Conservation (phyloP, 2,888 invertebrate genomes). For the Drosophila kambysellisi region DNA sequence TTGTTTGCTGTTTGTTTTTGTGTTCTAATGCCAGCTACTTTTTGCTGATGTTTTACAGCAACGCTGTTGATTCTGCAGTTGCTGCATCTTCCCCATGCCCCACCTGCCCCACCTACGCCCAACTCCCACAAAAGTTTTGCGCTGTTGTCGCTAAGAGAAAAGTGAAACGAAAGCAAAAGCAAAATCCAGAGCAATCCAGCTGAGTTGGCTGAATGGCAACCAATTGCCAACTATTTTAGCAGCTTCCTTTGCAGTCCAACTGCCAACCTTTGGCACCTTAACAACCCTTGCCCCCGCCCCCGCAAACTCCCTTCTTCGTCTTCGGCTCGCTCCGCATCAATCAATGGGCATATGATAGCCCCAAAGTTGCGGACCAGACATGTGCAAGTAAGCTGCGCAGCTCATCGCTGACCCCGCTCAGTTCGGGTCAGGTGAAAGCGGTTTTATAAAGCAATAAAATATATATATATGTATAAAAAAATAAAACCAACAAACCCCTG, state of each 20-base stretch:
- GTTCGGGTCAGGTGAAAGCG: constrained; percentile 54
- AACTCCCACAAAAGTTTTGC: constrained; percentile 50
- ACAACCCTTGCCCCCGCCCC: background rate
- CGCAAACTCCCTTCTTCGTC: background rate
- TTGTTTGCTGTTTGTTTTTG: constrained; percentile 30
- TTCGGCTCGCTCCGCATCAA: constrained; percentile 44
- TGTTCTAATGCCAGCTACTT: constrained; percentile 54
- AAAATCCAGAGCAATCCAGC: constrained; percentile 48
- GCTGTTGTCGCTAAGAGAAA: constrained; percentile 49
- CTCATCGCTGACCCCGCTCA: constrained; percentile 61
- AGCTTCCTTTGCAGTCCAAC: constrained; percentile 18
- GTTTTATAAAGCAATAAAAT: constrained; percentile 77
- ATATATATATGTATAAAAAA: constrained; percentile 35
- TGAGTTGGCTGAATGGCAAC: constrained; percentile 59
- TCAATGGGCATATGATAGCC: constrained; percentile 70
- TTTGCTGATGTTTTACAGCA: constrained; percentile 60
- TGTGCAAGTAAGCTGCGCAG: constrained; percentile 33
- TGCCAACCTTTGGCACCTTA: background rate
- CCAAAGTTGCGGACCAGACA: constrained; percentile 47
- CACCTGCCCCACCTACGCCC: constrained; percentile 2
- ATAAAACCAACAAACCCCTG: constrained; percentile 12
- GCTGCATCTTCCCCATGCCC: constrained; percentile 33
- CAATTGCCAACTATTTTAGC: constrained; percentile 68
- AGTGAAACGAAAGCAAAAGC: constrained; percentile 41
- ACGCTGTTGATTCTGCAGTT: constrained; percentile 67